These are phyloP conservation scores for Abscondita cerata DNA, from an alignment of 2,888 invertebrate genomes.

Conservation along the genomic window DNA sequence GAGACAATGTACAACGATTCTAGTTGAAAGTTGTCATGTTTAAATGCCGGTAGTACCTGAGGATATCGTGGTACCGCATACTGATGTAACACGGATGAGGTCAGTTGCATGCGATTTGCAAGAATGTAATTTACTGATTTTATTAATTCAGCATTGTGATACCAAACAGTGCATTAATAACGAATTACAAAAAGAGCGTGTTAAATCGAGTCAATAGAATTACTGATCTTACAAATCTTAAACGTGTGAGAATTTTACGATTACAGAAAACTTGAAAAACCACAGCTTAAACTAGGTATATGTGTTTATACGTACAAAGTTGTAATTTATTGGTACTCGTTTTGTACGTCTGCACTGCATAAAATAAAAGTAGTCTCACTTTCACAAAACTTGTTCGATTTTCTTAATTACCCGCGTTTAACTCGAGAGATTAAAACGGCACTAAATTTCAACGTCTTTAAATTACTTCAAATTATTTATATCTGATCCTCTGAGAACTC, in stretches of 20 bases:
- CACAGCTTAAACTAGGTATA: conserved; percentile 6
- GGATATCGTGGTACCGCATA: conserved; percentile 33
- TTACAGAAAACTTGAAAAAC: conserved; percentile 11
- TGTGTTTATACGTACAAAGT: conserved; percentile 4
- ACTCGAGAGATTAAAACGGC: background rate
- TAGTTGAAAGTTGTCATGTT: conserved; percentile 30
- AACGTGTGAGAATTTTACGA: conserved; percentile 10
- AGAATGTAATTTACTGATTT: too few relatives aligned
- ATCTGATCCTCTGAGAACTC: too few relatives aligned
- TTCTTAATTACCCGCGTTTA: conserved; percentile 7
- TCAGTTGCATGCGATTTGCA: conserved; percentile 24
- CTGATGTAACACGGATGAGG: conserved; percentile 33
- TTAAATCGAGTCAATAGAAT: background rate
- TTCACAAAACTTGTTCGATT: conserved; percentile 10
- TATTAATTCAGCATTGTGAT: background rate
- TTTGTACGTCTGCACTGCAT: conserved; percentile 5
- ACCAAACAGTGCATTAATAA: background rate
- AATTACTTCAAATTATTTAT: background rate
- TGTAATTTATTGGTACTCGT: conserved; percentile 11
- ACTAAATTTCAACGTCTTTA: background rate
- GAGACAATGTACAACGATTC: conserved; percentile 6
- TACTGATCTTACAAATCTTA: background rate
- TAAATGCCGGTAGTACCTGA: conserved; percentile 29
- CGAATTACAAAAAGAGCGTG: background rate
- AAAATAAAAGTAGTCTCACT: conserved; percentile 9